Conservation (phyloP, 1,140 invertebrate species). For the silkworm (Bombyx mori) region DNA sequence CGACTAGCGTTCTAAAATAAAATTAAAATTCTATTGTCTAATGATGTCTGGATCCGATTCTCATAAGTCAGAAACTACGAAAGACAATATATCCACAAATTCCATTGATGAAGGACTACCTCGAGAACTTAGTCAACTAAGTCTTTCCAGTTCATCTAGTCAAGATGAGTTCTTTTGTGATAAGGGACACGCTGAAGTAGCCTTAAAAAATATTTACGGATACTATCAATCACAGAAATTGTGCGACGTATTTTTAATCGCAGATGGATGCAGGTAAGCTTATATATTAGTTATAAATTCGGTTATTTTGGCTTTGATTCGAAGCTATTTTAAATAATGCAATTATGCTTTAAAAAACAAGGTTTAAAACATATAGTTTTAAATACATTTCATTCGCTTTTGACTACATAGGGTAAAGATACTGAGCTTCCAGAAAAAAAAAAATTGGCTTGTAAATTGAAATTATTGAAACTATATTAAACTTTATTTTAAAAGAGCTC, state of each 20-base stretch:
- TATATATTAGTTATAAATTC: constrained; percentile 6
- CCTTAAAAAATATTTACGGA: constrained; percentile 84
- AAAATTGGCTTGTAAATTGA: too few species aligned
- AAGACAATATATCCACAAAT: constrained; percentile 59
- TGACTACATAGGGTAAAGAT: too few species aligned
- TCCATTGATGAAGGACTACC: constrained; percentile 69
- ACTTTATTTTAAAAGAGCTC: too few species aligned
- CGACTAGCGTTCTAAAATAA: background rate
- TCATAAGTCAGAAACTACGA: constrained; percentile 48
- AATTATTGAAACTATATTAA: too few species aligned
- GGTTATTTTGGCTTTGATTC: too few species aligned
- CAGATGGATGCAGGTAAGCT: constrained; percentile 76
- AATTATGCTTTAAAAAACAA: too few species aligned
- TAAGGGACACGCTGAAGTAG: constrained; percentile 84
- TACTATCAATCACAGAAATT: constrained; percentile 85
- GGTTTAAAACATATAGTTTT: too few species aligned
- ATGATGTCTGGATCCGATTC: constrained; percentile 56
- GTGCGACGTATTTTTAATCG: constrained; percentile 85
- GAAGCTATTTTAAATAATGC: too few species aligned
- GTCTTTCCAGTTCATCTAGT: constrained; percentile 68
- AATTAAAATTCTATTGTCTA: constrained; percentile 2
- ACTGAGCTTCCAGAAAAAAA: too few species aligned
- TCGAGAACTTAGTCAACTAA: constrained; percentile 71
- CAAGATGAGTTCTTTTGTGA: constrained; percentile 85
- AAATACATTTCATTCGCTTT: too few species aligned